phyloP scores from a whole-genome alignment of 2,113 vertebrate genomes.

The Vulpes lagopus region DNA sequence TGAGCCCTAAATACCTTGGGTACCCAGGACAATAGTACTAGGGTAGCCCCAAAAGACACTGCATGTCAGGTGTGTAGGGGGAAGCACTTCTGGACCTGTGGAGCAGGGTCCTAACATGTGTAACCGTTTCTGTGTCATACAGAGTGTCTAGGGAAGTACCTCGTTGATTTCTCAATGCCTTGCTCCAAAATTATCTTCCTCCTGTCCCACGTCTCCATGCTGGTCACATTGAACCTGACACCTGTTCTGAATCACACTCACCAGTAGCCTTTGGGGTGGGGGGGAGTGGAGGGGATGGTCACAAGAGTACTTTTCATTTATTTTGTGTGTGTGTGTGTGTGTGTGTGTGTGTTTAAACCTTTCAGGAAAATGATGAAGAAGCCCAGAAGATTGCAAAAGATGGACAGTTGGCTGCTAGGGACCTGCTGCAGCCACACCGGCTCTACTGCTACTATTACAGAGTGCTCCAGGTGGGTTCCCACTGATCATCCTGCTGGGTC shows the following conservation, averaged over 20 bases:
- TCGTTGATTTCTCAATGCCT: neutral
- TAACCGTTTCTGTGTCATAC: neutral
- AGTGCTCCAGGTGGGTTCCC: constrained; percentile 87
- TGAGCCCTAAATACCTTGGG: neutral
- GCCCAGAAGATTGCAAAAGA: constrained; percentile 90
- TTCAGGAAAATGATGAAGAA: constrained; percentile 92
- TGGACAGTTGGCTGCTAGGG: constrained; percentile 90
- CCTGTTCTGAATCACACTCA: neutral
- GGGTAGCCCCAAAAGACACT: neutral
- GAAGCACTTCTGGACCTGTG: no score
- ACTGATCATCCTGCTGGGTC: fast-evolving
- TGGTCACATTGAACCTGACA: neutral
- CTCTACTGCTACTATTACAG: constrained; percentile 96
- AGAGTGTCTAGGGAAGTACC: neutral
- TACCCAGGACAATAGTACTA: neutral
- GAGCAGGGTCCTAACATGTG: neutral
- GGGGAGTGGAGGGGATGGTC: no score
- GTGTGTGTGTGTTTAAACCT: constrained; percentile 61
- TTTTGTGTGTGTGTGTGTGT: neutral
- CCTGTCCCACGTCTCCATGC: neutral
- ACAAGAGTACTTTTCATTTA: constrained; percentile 24
- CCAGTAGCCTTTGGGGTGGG: neutral
- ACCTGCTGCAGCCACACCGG: constrained; percentile 92
- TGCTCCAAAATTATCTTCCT: neutral
- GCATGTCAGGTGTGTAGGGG: neutral